Base-by-base conservation (phyloP, 2,888 invertebrate genomes). In the Ectemnius lituratus region DNA sequence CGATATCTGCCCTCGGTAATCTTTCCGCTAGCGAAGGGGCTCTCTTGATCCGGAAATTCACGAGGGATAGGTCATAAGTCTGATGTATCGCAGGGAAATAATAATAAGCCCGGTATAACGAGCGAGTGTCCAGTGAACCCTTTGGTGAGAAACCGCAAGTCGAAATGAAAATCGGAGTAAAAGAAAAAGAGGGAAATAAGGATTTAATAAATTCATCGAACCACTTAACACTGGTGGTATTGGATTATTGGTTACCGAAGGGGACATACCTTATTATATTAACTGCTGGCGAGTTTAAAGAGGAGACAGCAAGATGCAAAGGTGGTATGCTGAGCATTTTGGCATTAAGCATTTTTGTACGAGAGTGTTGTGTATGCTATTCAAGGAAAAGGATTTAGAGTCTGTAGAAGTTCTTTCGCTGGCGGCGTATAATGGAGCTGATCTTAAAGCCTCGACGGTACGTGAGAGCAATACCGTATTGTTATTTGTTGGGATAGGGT, bases 201-300 rank as follows among this genome's bases (percentile, higher is more conserved):
- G 47, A 47, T 47, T 3, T 11, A 23, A 23, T 2, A 23, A 11
- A 47, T 47, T 47, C n/a, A 47, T 47, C 47, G 47, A 47, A 4
- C 11, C 11, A 47, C 47, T 14, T 47, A 88, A 88, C 87, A 87
- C 85, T 86, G 80, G 81, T 79, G 86, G 84, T 88, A 88, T 88
- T 87, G 85, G 86, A 87, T 88, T 87, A 85, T 86, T 84, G 87
- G 87, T 88, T 88, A 88, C 88, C 86, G 88, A 88, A 87, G 88
- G 88, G 78, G 80, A 80, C n/a, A n/a, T n/a, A n/a, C 82, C 86
- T 85, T 84, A 85, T 87, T 81, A 83, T 83, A 87, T 52, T 52
- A 57, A 73, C 74, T 59, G 73, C 66, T 74, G 37, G 62, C 72
- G 62, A 59, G 57, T 70, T 23, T 64, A 73, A 58, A 46, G 13